Conservation (phyloP, 2,888 invertebrate genomes). For the Pristionchus entomophagus region DNA sequence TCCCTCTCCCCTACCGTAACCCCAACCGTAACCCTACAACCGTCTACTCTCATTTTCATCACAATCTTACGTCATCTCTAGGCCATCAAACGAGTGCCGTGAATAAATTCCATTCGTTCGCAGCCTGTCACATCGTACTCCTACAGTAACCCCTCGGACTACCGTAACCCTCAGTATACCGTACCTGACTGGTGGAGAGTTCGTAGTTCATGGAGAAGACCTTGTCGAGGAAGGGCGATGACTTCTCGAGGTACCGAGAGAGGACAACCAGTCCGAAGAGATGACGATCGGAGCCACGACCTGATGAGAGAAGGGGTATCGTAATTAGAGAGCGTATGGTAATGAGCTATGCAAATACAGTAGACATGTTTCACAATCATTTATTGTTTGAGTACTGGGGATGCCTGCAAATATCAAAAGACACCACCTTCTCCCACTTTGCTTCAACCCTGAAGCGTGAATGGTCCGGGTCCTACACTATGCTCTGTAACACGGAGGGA, state of each 20-base stretch:
- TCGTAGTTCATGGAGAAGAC: slow-evolving; percentile 98
- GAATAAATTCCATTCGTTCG: neutral
- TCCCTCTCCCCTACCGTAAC: neutral
- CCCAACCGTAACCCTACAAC: neutral
- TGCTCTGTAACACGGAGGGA: no score
- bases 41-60: neutral
- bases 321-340: no score
- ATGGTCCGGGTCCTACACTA: no score
- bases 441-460: no score
- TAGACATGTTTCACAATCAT: no score
- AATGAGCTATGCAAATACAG: no score
- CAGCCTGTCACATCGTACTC: neutral
- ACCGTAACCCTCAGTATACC: neutral
- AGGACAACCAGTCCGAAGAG: slow-evolving; percentile 97
- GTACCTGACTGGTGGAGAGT: slow-evolving; percentile 85
- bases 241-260: slow-evolving; percentile 93
- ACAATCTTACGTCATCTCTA: neutral
- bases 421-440: no score
- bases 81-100: neutral
- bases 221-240: slow-evolving; percentile 81
- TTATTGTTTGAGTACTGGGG: no score
- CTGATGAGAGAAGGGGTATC: no score
- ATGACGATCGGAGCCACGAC: slow-evolving; percentile 85
- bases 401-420: no score
- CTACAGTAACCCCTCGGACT: neutral